phyloP scores from a whole-genome alignment of 2,113 vertebrate species.

The Paradoxurus hermaphroditus region DNA sequence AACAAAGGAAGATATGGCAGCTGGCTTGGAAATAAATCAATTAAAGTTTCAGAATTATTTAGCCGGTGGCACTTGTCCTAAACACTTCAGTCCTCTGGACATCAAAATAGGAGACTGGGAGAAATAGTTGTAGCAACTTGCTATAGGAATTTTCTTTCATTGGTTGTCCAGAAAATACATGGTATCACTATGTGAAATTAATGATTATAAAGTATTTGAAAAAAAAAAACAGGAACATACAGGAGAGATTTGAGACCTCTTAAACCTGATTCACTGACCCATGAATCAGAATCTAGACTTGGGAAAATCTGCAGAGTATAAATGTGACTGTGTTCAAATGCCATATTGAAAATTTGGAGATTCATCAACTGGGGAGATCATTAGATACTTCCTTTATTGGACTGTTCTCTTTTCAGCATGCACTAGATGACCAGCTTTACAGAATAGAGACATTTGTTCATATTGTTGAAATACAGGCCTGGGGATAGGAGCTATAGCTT shows the following conservation, averaged over 20 bases:
- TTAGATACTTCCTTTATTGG: not conserved
- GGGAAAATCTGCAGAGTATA: not conserved
- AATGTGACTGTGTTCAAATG: conserved; percentile 38
- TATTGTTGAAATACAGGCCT: conserved; percentile 2
- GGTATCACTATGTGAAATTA: not conserved
- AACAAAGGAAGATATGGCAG: not conserved
- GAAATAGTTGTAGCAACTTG: not conserved
- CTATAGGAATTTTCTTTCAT: not conserved
- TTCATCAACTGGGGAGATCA: not conserved
- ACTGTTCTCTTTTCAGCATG: not conserved
- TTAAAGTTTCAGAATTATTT: conserved; percentile 52
- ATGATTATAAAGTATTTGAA: conserved; percentile 46
- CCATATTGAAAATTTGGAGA: conserved; percentile 26
- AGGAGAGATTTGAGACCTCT: conserved; percentile 11
- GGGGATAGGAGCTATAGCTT: not conserved
- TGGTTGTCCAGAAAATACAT: not conserved
- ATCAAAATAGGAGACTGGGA: not conserved
- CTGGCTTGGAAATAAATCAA: conserved; percentile 42
- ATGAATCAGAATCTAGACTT: not conserved
- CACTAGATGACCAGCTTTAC: not conserved
- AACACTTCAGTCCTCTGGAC: not conserved
- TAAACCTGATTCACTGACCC: conserved; percentile 19
- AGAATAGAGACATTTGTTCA: not conserved
- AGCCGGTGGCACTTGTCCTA: not conserved
- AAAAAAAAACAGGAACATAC: conserved; percentile 26